Evolutionary conservation across 2,888 invertebrate genomes (phyloP), one percentile per base, ranked within the genome.

Genomic region (Caenorhabditis drosophilae): DNA sequence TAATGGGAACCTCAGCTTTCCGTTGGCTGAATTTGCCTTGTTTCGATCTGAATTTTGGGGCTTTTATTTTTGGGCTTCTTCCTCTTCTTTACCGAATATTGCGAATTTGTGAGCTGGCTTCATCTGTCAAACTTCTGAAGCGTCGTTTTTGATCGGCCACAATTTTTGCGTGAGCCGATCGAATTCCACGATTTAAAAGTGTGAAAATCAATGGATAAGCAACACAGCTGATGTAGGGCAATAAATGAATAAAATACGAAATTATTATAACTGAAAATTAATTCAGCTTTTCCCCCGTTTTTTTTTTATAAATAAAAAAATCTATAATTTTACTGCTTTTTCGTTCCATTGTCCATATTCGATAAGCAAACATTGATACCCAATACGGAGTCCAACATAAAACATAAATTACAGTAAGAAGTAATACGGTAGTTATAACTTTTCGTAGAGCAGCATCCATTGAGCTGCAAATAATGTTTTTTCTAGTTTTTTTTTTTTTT

Each of bases 181-280:
- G 69, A 45, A 74, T 74, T 38, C 70, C 75, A 45, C 71, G 53
- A 50, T 73, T 71, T 36, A 74, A 53, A 2, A 81, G 49, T 18
- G 82, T 82, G 63, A 83, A 83, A 16, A 82, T 81, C 26, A 80
- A 56, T 1, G 82, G 82, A 56, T 82, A 82, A 9, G 79, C 81
- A 23, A 74, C 70, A 52, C 82, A 83, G 56, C 75, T 76, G 47
- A 82, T 70, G 54, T 82, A 82, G 23, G 82, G 82, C 34, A 82
- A 68, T 27, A 83, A 70, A 48, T 82, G 81, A 46, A 82, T 76
- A 45, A 78, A 74, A 54, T 82, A 82, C 49, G 73, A 75, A 52
- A 79, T 67, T 53, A 82, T 78, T 45, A 82, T 74, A 23, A 79
- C 81, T 81, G 74, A 57, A 80, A 68, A 34, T 31, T 9, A 12